phyloP scores from a whole-genome alignment of 2,888 invertebrate genomes.

The Sarcophaga carnaria region DNA sequence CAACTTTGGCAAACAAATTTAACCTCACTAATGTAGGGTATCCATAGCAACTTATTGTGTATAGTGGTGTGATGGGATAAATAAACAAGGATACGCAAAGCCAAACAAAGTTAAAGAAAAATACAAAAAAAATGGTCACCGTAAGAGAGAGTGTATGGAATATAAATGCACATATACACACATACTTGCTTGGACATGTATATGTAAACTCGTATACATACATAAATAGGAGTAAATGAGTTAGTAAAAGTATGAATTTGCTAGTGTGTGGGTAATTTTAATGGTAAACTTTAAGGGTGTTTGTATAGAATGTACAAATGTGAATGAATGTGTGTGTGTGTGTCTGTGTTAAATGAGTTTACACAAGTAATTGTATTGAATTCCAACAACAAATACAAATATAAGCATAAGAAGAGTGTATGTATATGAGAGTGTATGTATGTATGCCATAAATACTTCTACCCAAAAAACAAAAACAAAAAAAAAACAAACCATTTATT shows the following conservation, averaged over 20 bases:
- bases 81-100: constrained; percentile 18
- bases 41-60: neutral
- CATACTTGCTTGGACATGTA: neutral
- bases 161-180: neutral
- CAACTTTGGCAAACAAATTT: neutral
- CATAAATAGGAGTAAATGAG: neutral
- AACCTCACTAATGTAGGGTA: neutral
- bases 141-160: neutral
- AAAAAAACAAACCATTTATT: neutral
- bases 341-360: constrained; percentile 26
- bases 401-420: neutral
- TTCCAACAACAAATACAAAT: constrained; percentile 24
- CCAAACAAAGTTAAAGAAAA: constrained; percentile 21
- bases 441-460: neutral
- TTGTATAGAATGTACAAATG: constrained; percentile 3
- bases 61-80: neutral
- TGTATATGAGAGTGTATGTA: neutral
- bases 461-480: no score
- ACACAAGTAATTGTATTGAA: constrained; percentile 63
- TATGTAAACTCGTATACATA: no score
- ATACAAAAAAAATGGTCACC: neutral
- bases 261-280: neutral
- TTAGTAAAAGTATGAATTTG: constrained; percentile 21
- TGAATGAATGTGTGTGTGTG: neutral
- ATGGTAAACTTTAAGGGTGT: constrained; percentile 7